A percentile compares a stretch with the other conserved stretches of the same genome.
These are phyloP conservation scores for Macrotis lagotis DNA, from an alignment of 2,113 vertebrate species.

Conservation along the genomic window DNA sequence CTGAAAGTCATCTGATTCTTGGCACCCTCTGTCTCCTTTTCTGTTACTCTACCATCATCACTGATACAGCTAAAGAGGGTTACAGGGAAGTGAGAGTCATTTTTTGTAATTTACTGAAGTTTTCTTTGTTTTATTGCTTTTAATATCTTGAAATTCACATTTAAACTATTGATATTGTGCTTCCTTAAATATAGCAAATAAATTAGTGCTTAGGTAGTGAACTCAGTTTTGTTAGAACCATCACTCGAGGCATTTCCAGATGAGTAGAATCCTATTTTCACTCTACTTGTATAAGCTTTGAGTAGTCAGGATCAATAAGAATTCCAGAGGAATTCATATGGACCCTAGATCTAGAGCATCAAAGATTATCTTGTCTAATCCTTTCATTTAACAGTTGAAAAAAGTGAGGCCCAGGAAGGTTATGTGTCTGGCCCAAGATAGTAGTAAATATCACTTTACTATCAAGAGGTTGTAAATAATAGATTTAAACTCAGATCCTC, in stretches of 20 bases:
- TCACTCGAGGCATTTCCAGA: not conserved
- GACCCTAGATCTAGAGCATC: not conserved
- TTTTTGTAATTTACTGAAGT: not conserved
- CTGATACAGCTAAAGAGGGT: not conserved
- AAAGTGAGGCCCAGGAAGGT: not conserved
- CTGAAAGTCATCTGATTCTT: not conserved
- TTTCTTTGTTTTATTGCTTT: not conserved
- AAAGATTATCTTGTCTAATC: not conserved
- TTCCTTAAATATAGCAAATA: not conserved
- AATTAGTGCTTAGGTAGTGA: not conserved
- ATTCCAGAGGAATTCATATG: not conserved
- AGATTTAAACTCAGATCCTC: not conserved
- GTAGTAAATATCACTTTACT: not conserved
- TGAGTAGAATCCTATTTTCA: not conserved
- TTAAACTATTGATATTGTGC: not conserved
- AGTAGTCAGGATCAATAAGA: not conserved
- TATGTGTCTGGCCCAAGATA: not conserved
- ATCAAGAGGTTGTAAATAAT: not conserved
- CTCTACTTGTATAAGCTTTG: not conserved
- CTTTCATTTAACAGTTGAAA: not conserved
- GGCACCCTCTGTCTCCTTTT: not conserved
- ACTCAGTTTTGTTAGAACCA: not conserved
- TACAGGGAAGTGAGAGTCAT: not conserved
- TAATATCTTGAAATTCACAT: not conserved
- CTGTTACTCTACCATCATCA: not conserved